phyloP scores from a whole-genome alignment of 1,140 invertebrate genomes.

The Brachionus rubens region DNA sequence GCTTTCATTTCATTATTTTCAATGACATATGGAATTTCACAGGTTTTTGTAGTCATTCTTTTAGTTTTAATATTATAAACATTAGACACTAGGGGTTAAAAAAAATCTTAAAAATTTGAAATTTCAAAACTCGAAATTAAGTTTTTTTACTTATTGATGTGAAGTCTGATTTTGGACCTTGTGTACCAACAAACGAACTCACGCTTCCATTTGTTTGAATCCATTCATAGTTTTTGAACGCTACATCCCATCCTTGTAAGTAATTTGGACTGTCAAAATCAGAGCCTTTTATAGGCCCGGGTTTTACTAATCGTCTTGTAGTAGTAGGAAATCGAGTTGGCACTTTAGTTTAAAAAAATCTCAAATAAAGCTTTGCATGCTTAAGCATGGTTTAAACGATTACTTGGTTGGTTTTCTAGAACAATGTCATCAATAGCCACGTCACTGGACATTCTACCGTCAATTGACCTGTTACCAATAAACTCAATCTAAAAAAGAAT shows the following conservation, averaged over 20 bases:
- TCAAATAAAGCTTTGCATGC: background rate
- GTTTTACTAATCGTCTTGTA: background rate
- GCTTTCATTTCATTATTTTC: too few relatives aligned
- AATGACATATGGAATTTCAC: too few relatives aligned
- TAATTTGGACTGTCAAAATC: background rate
- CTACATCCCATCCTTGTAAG: background rate
- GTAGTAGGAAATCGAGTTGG: background rate
- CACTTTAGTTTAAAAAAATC: background rate
- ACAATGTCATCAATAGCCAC: conserved; percentile 3
- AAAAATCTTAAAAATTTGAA: background rate
- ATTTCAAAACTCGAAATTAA: background rate
- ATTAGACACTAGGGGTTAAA: background rate
- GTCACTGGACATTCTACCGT: conserved; percentile 12
- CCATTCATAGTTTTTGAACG: background rate
- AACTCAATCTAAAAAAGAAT: background rate
- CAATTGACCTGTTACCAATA: background rate
- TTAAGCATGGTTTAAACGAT: background rate
- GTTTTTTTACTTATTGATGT: background rate
- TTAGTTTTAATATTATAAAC: background rate
- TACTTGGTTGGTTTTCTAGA: background rate
- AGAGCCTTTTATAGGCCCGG: background rate
- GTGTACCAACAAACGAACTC: background rate
- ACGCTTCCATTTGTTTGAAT: background rate
- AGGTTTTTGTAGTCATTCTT: too few relatives aligned
- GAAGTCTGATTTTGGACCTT: background rate